phyloP scores from a whole-genome alignment of 2,797 vertebrate species.

The Choloepus didactylus region DNA sequence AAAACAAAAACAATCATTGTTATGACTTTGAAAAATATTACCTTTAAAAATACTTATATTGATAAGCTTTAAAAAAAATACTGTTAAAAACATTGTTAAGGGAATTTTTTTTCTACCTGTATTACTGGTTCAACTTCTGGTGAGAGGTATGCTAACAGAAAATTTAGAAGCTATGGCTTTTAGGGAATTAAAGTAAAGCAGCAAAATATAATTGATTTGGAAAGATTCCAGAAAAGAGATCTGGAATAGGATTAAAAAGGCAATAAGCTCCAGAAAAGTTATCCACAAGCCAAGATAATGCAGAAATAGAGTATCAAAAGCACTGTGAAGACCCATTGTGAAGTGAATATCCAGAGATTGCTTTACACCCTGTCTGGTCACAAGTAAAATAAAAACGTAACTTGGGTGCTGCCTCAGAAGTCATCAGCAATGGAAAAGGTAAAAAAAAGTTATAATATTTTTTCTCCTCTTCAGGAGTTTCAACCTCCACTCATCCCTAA shows the following conservation, averaged over 20 bases:
- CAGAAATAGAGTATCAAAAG: neutral
- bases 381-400: neutral
- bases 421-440: neutral
- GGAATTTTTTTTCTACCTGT: slow-evolving; percentile 43
- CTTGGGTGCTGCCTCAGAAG: neutral
- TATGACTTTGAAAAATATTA: slow-evolving; percentile 67
- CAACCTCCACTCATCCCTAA: neutral
- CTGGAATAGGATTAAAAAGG: slow-evolving; percentile 45
- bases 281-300: neutral
- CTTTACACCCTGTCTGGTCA: neutral
- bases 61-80: slow-evolving; percentile 74
- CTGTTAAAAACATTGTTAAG: slow-evolving; percentile 75
- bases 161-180: slow-evolving; percentile 70
- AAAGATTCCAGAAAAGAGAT: slow-evolving; percentile 43
- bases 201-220: slow-evolving; percentile 51
- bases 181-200: slow-evolving; percentile 59
- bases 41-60: slow-evolving; percentile 72
- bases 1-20: slow-evolving; percentile 49
- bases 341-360: neutral
- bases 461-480: slow-evolving; percentile 17
- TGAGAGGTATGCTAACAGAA: slow-evolving; percentile 44
- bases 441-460: neutral
- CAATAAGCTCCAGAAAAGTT: slow-evolving; percentile 31
- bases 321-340: neutral
- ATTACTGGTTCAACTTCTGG: slow-evolving; percentile 46